These are phyloP conservation scores for Montifringilla adamsi DNA, from an alignment of 2,113 vertebrate genomes.

Conservation along the genomic window DNA sequence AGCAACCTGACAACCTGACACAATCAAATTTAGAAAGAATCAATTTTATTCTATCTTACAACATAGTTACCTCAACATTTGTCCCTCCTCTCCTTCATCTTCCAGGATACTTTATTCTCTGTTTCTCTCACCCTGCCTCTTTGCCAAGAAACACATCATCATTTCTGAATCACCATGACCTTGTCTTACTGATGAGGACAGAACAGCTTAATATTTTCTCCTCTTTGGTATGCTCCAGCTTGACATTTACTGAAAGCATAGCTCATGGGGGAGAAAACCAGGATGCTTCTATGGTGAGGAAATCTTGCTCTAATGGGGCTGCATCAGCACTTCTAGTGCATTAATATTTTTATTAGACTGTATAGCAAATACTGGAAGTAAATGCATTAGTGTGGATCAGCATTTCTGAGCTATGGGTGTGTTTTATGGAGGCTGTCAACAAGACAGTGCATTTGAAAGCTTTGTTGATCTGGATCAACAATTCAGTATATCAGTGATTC, in stretches of 20 bases:
- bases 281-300: neutral
- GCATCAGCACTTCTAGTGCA: slow-evolving; percentile 44
- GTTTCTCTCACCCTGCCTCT: neutral
- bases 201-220: neutral
- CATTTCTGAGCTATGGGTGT: slow-evolving; percentile 26
- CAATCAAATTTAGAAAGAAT: neutral
- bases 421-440: slow-evolving; percentile 50
- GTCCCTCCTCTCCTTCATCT: neutral
- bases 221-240: neutral
- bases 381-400: slow-evolving; percentile 32
- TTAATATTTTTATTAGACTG: slow-evolving; percentile 58
- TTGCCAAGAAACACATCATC: neutral
- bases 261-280: neutral
- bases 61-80: neutral
- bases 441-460: slow-evolving; percentile 23
- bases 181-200: neutral
- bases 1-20: neutral
- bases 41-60: neutral
- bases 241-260: neutral
- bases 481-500: slow-evolving; percentile 31
- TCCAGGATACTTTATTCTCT: neutral
- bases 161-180: neutral
- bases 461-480: slow-evolving; percentile 49
- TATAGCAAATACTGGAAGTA: slow-evolving; percentile 5
- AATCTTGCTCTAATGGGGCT: slow-evolving; percentile 9